Base-by-base conservation (phyloP, 1,140 invertebrate genomes). In the Zaprionus kolodkinae region DNA sequence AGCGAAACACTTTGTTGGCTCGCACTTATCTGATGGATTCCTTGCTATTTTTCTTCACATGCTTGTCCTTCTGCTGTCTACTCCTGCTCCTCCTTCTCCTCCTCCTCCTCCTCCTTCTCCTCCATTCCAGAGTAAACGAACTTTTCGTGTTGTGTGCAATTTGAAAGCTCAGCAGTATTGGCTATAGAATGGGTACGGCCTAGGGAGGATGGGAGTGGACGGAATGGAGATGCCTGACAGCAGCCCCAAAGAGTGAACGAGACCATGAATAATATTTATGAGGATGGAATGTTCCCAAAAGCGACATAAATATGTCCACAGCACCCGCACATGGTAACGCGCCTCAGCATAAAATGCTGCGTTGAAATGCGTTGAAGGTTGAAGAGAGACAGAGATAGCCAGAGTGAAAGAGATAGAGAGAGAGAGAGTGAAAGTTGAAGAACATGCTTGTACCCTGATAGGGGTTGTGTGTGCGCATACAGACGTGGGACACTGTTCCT, bases 231-330 rank as follows among this genome's bases (percentile, higher is more conserved):
- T 33, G 17, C 6, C 36, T 30, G 40, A 56, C 59, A 76, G 59
- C 56, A 74, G 67, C 76, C 43, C 73, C 64, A 70, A 82, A 79
- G 83, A 87, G 76, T 64, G 73, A 87, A 86, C 76, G 83, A 77
- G 83, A 78, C 72, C 72, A 92, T 92, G 91, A 92, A 91, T 91
- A 91, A 92, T 91, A 91, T 92, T 92, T 92, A 92, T 92, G 91
- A 86, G 79, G 74, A 91, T 91, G 86, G 91, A 91, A 89, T 89
- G 91, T 88, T 89, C 91, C 91, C 91, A 91, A 86, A 91, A 86
- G 91, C 83, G 83, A 89, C 91, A 91, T 92, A 91, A 91, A 91
- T 91, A 91, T 91, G 89, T 91, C 90, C 85, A 90, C 90, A 91
- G 79, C 83, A 87, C 83, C 82, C 82, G 82, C 82, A 86, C 83